Evolutionary conservation across 1,140 invertebrate species (phyloP).

Genomic region (Anthonomus grandis): DNA sequence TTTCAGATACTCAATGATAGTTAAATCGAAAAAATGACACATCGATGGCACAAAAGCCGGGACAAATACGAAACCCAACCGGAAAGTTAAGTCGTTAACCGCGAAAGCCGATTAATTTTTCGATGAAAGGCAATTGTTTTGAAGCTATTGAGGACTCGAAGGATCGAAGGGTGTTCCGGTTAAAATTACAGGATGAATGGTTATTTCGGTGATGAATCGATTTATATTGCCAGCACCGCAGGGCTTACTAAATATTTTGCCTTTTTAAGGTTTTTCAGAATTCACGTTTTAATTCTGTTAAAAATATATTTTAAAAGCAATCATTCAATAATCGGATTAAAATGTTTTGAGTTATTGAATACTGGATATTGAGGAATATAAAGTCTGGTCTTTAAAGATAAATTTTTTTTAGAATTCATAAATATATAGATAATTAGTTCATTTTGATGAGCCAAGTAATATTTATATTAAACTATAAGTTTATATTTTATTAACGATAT

Average conservation of each 20-base stretch:
- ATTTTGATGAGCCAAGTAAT: too few relatives aligned
- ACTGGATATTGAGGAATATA: too few relatives aligned
- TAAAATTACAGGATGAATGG: background rate
- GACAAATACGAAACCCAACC: background rate
- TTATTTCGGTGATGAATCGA: background rate
- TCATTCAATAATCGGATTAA: background rate
- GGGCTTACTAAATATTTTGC: background rate
- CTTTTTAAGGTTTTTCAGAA: background rate
- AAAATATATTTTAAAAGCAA: background rate
- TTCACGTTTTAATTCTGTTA: background rate
- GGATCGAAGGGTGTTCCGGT: background rate
- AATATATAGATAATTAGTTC: too few relatives aligned
- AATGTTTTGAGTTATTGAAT: background rate
- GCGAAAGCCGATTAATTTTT: conserved; percentile 1
- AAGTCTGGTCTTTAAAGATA: too few relatives aligned
- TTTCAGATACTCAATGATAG: too few relatives aligned
- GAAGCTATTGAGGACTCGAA: background rate
- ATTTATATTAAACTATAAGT: too few relatives aligned
- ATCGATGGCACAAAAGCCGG: too few relatives aligned
- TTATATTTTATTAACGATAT: too few relatives aligned
- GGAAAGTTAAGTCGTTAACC: conserved; percentile 4
- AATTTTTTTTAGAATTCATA: too few relatives aligned
- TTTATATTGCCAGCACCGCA: background rate
- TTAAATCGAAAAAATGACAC: too few relatives aligned
- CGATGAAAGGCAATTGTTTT: conserved; percentile 1